These are phyloP conservation scores for Borostomias antarcticus DNA, from an alignment of 2,797 vertebrate genomes.

Conservation along the genomic window DNA sequence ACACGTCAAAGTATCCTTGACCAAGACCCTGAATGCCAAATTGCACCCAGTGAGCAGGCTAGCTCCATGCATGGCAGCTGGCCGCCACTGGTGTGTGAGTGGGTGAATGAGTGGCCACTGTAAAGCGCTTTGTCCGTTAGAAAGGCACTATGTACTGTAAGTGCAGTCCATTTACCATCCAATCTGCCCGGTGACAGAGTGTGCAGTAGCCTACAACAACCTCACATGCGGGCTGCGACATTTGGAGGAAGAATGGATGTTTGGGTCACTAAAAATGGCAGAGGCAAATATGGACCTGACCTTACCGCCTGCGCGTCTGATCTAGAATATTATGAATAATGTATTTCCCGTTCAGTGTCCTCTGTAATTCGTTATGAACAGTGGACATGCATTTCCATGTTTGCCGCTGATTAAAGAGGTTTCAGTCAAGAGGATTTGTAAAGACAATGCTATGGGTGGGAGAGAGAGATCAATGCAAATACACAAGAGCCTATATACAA, in stretches of 20 bases:
- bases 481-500: too few relatives aligned
- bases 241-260: neutral
- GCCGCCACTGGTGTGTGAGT: neutral
- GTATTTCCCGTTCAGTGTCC: slow-evolving; percentile 5
- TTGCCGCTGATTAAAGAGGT: slow-evolving; percentile 7
- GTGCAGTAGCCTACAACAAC: neutral
- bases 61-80: too few relatives aligned
- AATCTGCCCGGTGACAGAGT: too few relatives aligned
- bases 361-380: slow-evolving; percentile 28
- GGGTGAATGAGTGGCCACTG: too few relatives aligned
- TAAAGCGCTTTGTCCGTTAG: too few relatives aligned
- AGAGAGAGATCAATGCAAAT: too few relatives aligned
- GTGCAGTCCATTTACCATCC: too few relatives aligned
- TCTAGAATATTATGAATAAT: slow-evolving; percentile 32
- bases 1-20: too few relatives aligned
- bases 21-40: too few relatives aligned
- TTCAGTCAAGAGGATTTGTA: slow-evolving; percentile 6
- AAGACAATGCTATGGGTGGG: neutral
- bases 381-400: slow-evolving; percentile 1
- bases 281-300: neutral
- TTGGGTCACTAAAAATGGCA: neutral
- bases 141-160: neutral
- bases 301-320: neutral
- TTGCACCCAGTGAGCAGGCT: too few relatives aligned
- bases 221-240: neutral